phyloP scores from a whole-genome alignment of 2,888 invertebrate species.

The Ashinkailepas kermadecensis region DNA sequence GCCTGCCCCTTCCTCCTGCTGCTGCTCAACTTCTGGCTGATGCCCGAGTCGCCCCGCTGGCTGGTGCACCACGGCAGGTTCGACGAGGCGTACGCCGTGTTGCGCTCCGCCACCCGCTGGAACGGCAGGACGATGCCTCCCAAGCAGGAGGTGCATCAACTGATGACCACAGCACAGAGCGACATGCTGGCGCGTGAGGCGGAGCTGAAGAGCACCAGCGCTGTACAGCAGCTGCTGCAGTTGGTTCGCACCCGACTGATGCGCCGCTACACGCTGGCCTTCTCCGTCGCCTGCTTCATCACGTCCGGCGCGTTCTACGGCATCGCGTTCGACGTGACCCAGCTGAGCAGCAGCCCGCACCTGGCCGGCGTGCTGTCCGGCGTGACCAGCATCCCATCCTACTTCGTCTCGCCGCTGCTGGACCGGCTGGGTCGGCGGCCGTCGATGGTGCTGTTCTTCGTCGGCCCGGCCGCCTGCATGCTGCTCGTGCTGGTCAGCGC shows the following conservation, averaged over 20 bases:
- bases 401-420: constrained; percentile 40
- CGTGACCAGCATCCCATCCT: constrained; percentile 46
- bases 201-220: background rate
- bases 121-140: background rate
- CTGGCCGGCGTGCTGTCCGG: constrained; percentile 45
- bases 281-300: background rate
- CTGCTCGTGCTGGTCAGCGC: constrained; percentile 41
- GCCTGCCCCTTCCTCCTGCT: constrained; percentile 56
- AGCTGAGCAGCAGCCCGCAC: constrained; percentile 45
- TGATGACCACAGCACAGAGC: background rate
- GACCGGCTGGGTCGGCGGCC: constrained; percentile 44
- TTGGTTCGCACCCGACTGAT: background rate
- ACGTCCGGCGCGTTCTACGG: constrained; percentile 45
- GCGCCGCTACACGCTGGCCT: background rate
- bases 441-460: constrained; percentile 43
- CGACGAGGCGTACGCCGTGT: background rate
- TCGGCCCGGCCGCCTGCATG: constrained; percentile 42
- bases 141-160: background rate
- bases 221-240: background rate
- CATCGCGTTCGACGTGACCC: constrained; percentile 43
- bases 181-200: background rate
- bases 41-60: constrained; percentile 76
- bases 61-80: constrained; percentile 44
- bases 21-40: constrained; percentile 50
- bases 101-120: background rate